Evolutionary conservation across 2,797 vertebrate genomes (phyloP).

Genomic region (Pampus argenteus): DNA sequence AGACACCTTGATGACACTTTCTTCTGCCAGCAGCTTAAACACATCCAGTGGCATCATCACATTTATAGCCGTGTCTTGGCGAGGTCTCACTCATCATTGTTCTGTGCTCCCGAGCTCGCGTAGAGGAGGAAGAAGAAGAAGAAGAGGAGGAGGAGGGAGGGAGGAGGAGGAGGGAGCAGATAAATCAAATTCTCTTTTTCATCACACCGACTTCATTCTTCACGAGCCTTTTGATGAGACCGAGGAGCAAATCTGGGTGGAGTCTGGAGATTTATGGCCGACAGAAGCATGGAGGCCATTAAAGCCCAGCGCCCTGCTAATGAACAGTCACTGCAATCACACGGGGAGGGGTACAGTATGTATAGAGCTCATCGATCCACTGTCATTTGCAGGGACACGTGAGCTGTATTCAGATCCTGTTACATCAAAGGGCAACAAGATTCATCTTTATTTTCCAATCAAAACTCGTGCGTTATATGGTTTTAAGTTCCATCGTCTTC

Average conservation of each 20-base stretch:
- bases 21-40: conserved; percentile 34
- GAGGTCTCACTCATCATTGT: conserved; percentile 54
- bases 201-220: conserved; percentile 77
- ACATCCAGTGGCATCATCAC: conserved; percentile 40
- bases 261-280: conserved; percentile 73
- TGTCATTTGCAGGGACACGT: conserved; percentile 35
- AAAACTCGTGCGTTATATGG: conserved; percentile 1
- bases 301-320: conserved; percentile 67
- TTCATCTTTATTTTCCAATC: conserved; percentile 46
- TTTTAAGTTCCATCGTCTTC: neutral
- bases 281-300: conserved; percentile 65
- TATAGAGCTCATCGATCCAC: conserved; percentile 62
- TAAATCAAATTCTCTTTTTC: conserved; percentile 77
- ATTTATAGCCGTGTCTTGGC: conserved; percentile 44
- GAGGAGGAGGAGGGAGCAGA: conserved; percentile 33
- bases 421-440: conserved; percentile 48
- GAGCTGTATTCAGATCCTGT: conserved; percentile 48
- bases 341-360: conserved; percentile 49
- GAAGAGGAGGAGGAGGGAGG: conserved; percentile 1
- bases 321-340: conserved; percentile 71
- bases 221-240: conserved; percentile 73
- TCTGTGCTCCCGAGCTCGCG: conserved; percentile 25
- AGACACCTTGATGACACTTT: conserved; percentile 1
- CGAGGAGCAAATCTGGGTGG: conserved; percentile 71
- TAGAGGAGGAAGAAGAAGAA: conserved; percentile 22